Evolutionary conservation across 2,113 vertebrate genomes (phyloP).

Genomic region (Orientallactaga bullata): DNA sequence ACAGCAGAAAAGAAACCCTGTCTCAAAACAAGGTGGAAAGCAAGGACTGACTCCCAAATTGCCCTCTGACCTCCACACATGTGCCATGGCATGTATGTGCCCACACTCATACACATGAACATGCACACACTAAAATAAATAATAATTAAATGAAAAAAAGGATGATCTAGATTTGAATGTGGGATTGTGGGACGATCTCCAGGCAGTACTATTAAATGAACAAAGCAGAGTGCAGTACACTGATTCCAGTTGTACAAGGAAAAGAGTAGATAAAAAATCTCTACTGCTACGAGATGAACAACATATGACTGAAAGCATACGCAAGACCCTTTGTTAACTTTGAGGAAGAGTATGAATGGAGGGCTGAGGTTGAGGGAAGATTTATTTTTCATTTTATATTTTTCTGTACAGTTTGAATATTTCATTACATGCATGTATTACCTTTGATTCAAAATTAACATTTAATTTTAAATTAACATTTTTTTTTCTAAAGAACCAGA

Average conservation of each 20-base stretch:
- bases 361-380: background rate
- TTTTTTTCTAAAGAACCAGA: constrained; percentile 64
- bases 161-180: background rate
- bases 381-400: constrained; percentile 58
- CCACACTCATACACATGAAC: no score
- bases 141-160: background rate
- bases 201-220: background rate
- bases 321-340: background rate
- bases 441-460: constrained; percentile 73
- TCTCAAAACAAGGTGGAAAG: no score
- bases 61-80: no score
- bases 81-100: no score
- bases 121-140: no score
- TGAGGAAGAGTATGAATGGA: background rate
- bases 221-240: background rate
- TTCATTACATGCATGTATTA: constrained; percentile 60
- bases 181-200: background rate
- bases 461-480: constrained; percentile 76
- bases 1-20: no score
- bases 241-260: background rate
- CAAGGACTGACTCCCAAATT: no score
- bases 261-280: background rate
- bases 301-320: background rate
- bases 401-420: constrained; percentile 72
- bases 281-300: background rate